phyloP scores from a whole-genome alignment of 2,888 invertebrate species.

The Leptarthrus brevirostris region DNA sequence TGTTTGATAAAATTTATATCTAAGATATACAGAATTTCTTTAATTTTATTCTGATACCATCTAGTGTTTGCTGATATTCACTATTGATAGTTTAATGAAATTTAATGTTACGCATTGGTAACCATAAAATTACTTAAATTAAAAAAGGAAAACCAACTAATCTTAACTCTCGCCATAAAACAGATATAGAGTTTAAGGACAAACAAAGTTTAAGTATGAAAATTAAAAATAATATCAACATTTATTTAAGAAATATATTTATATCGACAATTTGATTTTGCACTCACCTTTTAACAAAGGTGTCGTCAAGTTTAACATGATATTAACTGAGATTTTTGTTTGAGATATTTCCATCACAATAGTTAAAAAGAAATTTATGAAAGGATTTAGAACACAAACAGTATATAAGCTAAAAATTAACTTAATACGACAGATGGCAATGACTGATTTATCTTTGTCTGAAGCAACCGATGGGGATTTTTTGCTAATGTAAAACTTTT shows the following conservation, averaged over 20 bases:
- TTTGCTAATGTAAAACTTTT: not conserved
- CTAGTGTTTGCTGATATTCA: too few relatives aligned
- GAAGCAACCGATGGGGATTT: not conserved
- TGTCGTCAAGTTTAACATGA: constrained; percentile 3
- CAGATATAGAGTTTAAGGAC: too few relatives aligned
- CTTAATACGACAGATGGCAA: constrained; percentile 37
- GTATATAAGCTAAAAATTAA: constrained; percentile 7
- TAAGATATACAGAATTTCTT: too few relatives aligned
- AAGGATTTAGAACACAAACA: constrained; percentile 4
- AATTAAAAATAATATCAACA: constrained; percentile 32
- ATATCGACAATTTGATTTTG: constrained; percentile 35
- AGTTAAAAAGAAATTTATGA: constrained; percentile 6
- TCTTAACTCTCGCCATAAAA: too few relatives aligned
- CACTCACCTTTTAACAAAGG: constrained; percentile 38
- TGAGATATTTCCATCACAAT: constrained; percentile 28
- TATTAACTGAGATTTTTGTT: constrained; percentile 20
- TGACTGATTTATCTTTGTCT: constrained; percentile 9
- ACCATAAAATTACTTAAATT: too few relatives aligned
- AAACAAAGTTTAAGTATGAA: too few relatives aligned
- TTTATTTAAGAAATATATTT: constrained; percentile 33
- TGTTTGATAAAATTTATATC: too few relatives aligned
- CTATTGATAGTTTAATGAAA: too few relatives aligned
- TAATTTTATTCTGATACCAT: too few relatives aligned
- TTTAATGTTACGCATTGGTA: too few relatives aligned
- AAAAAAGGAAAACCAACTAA: too few relatives aligned